phyloP scores from a whole-genome alignment of 1,140 invertebrate species.

The Drosophila punjabiensis region DNA sequence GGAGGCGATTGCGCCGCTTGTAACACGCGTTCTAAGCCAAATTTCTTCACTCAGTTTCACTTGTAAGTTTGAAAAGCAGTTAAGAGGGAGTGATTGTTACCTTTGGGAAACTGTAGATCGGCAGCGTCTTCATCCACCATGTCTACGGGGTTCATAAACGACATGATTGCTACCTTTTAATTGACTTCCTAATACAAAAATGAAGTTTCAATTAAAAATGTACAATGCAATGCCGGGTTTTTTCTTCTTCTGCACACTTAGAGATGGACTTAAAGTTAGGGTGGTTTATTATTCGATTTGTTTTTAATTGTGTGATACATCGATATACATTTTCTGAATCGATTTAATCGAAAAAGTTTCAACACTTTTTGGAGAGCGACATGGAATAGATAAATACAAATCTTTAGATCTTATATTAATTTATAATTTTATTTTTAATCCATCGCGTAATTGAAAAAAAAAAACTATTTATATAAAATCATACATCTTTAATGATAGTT shows the following conservation, averaged over 20 bases:
- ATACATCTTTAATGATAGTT: too few relatives aligned
- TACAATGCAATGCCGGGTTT: conserved; percentile 6
- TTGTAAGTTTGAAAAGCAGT: conserved; percentile 45
- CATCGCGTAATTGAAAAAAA: too few relatives aligned
- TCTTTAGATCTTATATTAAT: too few relatives aligned
- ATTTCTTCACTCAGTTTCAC: conserved; percentile 43
- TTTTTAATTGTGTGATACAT: too few relatives aligned
- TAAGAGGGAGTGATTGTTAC: conserved; percentile 85
- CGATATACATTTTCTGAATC: too few relatives aligned
- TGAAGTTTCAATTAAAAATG: neutral
- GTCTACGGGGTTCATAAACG: conserved; percentile 84
- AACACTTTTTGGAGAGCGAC: too few relatives aligned
- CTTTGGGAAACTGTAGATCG: conserved; percentile 95
- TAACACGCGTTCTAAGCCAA: neutral
- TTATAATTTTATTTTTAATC: too few relatives aligned
- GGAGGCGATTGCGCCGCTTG: conserved; percentile 12
- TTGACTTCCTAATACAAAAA: conserved; percentile 11
- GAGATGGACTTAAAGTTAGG: neutral
- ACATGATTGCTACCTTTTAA: conserved; percentile 55
- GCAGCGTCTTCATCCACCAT: conserved; percentile 94
- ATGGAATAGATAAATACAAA: too few relatives aligned
- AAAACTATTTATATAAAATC: too few relatives aligned
- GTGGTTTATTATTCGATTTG: too few relatives aligned
- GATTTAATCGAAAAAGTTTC: too few relatives aligned
- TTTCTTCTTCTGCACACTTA: neutral